These are phyloP conservation scores for Daubentonia madagascariensis DNA, from an alignment of 2,113 vertebrate species.

Conservation along the genomic window DNA sequence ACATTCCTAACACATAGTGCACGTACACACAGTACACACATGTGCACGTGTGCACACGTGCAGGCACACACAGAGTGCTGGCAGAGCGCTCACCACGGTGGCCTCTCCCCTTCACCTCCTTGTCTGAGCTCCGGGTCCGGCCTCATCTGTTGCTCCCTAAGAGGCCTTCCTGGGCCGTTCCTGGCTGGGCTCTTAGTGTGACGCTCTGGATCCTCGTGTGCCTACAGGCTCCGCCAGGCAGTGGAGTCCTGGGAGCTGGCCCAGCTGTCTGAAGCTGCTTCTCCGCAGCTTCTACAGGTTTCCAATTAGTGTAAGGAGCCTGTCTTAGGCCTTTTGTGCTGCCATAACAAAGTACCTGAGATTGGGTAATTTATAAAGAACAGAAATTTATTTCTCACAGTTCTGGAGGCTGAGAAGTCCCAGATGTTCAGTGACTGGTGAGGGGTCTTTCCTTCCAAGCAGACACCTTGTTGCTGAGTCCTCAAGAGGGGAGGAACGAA, in stretches of 20 bases:
- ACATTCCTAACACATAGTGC: neutral
- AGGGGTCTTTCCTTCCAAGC: neutral
- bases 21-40: rapidly evolving
- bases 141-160: neutral
- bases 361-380: neutral
- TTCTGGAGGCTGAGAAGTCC: neutral
- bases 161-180: neutral
- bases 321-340: neutral
- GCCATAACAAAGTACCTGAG: neutral
- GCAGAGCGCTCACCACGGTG: neutral
- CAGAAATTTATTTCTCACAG: neutral
- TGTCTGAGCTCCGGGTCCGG: neutral
- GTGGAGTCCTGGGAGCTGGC: neutral
- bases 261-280: neutral
- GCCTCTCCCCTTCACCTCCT: too few species aligned
- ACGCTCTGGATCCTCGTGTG: neutral
- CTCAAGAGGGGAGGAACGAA: neutral
- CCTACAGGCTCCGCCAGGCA: too few species aligned
- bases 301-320: neutral
- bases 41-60: too few species aligned
- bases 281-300: neutral
- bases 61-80: neutral
- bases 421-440: neutral
- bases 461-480: neutral
- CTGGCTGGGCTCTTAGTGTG: neutral